Conservation (phyloP, 2,888 invertebrate species). For the Drosophila setosimentum region DNA sequence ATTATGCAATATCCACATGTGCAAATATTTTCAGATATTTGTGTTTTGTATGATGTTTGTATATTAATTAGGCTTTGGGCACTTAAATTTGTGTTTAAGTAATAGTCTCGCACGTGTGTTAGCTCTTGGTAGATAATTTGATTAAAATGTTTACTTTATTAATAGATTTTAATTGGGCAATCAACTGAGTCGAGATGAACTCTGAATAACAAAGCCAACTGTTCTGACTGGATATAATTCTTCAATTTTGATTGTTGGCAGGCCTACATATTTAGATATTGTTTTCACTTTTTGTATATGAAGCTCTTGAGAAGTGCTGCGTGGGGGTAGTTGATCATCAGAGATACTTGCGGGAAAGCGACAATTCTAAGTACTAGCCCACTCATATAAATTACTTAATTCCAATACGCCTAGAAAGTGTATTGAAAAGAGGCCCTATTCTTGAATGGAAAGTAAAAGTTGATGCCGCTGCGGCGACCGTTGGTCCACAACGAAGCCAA, state of each 20-base stretch:
- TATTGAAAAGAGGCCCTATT: constrained; percentile 44
- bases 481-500: constrained; percentile 43
- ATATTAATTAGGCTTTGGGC: constrained; percentile 5
- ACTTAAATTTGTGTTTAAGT: constrained; percentile 17
- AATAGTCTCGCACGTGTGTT: constrained; percentile 40
- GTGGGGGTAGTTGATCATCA: constrained; percentile 13
- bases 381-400: constrained; percentile 59
- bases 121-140: constrained; percentile 36
- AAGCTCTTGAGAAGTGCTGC: constrained; percentile 30
- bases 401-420: constrained; percentile 15
- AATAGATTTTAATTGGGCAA: constrained; percentile 14
- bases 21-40: constrained; percentile 35
- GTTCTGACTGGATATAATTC: constrained; percentile 12
- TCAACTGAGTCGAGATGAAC: background rate
- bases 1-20: constrained; percentile 54
- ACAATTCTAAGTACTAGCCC: constrained; percentile 66
- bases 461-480: constrained; percentile 57
- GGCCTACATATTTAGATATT: constrained; percentile 15
- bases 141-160: constrained; percentile 35
- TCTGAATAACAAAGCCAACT: background rate
- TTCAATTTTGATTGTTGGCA: constrained; percentile 6
- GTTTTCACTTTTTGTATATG: constrained; percentile 63
- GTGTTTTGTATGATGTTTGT: constrained; percentile 9
- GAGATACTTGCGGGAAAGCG: constrained; percentile 36
- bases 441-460: constrained; percentile 77